Percentiles rank a stretch among this genome's conserved stretches.
Conservation (phyloP, 2,888 invertebrate genomes). For the Orthosia cruda region DNA sequence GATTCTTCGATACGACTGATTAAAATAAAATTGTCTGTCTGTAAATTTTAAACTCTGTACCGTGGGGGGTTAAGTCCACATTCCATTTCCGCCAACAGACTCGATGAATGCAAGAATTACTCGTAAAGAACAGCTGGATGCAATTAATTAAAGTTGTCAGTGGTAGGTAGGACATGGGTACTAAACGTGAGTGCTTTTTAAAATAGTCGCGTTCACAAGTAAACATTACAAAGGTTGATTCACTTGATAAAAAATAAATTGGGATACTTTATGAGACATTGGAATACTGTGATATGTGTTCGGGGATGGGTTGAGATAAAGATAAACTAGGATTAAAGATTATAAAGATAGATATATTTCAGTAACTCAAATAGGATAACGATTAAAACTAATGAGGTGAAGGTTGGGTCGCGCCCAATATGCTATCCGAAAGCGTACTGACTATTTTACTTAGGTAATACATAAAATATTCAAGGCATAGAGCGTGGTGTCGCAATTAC, state of each 20-base stretch:
- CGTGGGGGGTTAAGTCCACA: constrained; percentile 1
- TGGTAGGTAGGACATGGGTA: constrained; percentile 58
- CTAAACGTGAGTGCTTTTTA: constrained; percentile 53
- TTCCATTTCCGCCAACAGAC: not conserved
- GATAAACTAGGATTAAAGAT: no score
- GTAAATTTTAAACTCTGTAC: constrained; percentile 41
- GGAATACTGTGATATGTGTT: no score
- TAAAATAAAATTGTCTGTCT: constrained; percentile 82
- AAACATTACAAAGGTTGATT: constrained; percentile 23
- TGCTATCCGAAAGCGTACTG: no score
- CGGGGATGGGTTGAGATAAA: no score
- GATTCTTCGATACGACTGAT: constrained; percentile 82
- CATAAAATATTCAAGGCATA: no score
- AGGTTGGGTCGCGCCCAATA: no score
- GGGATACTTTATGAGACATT: not conserved
- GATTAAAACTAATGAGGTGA: no score
- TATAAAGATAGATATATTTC: no score
- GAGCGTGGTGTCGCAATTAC: no score
- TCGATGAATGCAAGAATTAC: constrained; percentile 64
- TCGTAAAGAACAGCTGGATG: constrained; percentile 71
- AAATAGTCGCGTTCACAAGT: constrained; percentile 18
- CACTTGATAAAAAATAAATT: not conserved
- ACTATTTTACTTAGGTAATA: no score
- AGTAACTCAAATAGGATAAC: no score
- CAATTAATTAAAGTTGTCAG: constrained; percentile 80